Percentiles rank a stretch among this genome's conserved stretches.
phyloP scores from a whole-genome alignment of 1,140 invertebrate genomes.

The Thaumatotibia leucotreta region DNA sequence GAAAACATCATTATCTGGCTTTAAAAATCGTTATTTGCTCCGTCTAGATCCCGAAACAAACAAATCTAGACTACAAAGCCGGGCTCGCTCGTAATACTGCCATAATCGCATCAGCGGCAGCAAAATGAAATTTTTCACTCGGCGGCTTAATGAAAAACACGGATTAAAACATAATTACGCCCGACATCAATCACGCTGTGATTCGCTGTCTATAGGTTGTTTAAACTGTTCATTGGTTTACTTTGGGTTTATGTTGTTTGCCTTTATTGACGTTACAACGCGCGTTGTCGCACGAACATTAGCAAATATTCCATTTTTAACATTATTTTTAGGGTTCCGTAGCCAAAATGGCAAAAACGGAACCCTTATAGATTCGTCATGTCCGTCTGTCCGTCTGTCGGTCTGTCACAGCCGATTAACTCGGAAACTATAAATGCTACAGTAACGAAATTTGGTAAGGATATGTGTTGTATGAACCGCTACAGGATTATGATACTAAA shows the following conservation, averaged over 20 bases:
- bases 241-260: background rate
- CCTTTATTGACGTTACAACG: background rate
- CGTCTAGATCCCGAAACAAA: background rate
- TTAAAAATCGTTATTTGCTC: background rate
- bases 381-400: no score
- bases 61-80: background rate
- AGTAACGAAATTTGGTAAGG: no score
- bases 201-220: background rate
- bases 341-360: no score
- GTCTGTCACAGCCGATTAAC: no score
- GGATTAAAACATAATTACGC: background rate
- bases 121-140: background rate
- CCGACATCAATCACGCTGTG: background rate
- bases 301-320: background rate
- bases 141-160: background rate
- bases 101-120: background rate
- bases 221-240: background rate
- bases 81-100: background rate
- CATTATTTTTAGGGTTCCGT: no score
- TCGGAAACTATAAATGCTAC: no score
- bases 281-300: background rate
- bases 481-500: no score
- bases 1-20: no score
- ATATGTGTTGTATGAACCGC: no score
- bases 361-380: no score